Conservation (phyloP, 2,113 vertebrate species). For the Passer montanus region DNA sequence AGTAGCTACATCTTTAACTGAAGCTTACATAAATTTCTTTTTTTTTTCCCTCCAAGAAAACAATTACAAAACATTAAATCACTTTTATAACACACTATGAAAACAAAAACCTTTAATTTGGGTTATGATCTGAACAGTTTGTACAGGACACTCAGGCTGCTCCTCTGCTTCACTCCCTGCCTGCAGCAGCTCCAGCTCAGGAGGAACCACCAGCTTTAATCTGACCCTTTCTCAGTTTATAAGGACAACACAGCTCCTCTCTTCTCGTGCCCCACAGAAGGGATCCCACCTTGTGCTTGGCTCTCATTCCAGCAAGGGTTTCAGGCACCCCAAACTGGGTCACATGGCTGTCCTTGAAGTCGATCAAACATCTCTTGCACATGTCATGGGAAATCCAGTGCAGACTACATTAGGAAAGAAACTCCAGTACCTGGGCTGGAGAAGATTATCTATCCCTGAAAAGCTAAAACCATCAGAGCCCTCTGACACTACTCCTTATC, state of each 20-base stretch:
- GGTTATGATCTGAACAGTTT: neutral
- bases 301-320: neutral
- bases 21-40: conserved; percentile 29
- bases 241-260: neutral
- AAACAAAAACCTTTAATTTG: conserved; percentile 43
- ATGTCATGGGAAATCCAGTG: neutral
- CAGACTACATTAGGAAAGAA: neutral
- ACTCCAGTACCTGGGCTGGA: neutral
- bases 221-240: neutral
- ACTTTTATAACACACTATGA: conserved; percentile 14
- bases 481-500: neutral
- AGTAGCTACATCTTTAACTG: conserved; percentile 40
- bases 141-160: neutral
- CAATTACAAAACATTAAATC: conserved; percentile 64
- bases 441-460: neutral
- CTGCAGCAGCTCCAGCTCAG: neutral
- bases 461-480: neutral
- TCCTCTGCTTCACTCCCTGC: neutral
- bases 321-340: neutral
- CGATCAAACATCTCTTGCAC: neutral
- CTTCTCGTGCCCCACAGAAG: neutral
- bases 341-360: neutral
- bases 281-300: neutral
- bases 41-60: conserved; percentile 38
- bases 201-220: neutral